These are phyloP conservation scores for Pseudochaenichthys georgianus DNA, from an alignment of 2,797 vertebrate species.

Conservation along the genomic window DNA sequence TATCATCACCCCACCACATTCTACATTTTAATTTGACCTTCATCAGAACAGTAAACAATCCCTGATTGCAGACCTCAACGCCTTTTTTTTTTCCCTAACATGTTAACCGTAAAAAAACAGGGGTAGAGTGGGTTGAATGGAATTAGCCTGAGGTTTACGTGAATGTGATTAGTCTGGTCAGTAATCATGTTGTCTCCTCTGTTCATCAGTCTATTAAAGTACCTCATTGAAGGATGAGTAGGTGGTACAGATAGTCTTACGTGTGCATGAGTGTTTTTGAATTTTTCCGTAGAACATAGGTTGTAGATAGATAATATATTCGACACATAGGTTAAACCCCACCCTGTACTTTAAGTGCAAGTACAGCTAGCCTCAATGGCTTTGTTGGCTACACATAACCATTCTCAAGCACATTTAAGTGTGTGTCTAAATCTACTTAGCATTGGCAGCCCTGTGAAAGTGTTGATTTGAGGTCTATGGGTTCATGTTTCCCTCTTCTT, in stretches of 20 bases:
- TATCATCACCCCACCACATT: slow-evolving; percentile 47
- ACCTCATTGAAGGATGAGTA: slow-evolving; percentile 40
- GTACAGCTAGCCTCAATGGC: slow-evolving; percentile 32
- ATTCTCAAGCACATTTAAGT: slow-evolving; percentile 59
- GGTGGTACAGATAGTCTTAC: slow-evolving; percentile 20
- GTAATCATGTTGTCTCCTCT: slow-evolving; percentile 67
- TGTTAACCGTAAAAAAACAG: slow-evolving; percentile 3
- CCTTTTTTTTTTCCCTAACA: slow-evolving; percentile 12
- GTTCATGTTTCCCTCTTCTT: slow-evolving; percentile 50
- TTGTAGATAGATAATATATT: slow-evolving; percentile 19
- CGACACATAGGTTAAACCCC: slow-evolving; percentile 53
- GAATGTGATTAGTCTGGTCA: slow-evolving; percentile 64
- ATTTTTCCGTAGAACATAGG: slow-evolving; percentile 22
- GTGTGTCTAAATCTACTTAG: slow-evolving; percentile 68
- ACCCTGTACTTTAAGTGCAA: slow-evolving; percentile 45
- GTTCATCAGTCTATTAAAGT: slow-evolving; percentile 70
- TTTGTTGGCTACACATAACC: slow-evolving; percentile 61
- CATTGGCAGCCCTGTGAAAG: slow-evolving; percentile 60
- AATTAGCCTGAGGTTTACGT: slow-evolving; percentile 47
- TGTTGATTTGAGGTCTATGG: slow-evolving; percentile 69
- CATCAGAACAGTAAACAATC: slow-evolving; percentile 53
- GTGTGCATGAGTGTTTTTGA: neutral
- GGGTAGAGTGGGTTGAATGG: slow-evolving; percentile 9
- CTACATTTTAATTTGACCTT: slow-evolving; percentile 77
- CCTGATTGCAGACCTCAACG: slow-evolving; percentile 12